These are phyloP conservation scores for Amia ocellicauda DNA, from an alignment of 2,113 vertebrate species.

Conservation along the genomic window DNA sequence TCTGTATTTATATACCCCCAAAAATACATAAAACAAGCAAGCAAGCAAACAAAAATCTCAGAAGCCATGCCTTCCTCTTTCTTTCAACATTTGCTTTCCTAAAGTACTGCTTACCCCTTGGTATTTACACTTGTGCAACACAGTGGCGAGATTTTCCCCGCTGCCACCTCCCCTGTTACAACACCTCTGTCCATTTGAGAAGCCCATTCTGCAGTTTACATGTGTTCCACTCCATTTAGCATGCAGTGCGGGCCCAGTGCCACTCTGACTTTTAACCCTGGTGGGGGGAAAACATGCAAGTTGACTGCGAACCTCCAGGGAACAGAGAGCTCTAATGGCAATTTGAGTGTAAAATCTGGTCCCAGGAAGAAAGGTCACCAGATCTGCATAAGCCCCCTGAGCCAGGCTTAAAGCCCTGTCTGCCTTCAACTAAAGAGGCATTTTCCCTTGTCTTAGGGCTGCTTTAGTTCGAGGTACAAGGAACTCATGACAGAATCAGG, in stretches of 20 bases:
- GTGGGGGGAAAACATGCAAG: slow-evolving; percentile 58
- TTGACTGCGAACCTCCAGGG: slow-evolving; percentile 71
- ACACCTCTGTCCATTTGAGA: slow-evolving; percentile 29
- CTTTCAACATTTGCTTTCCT: not conserved
- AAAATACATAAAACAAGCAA: too few relatives aligned
- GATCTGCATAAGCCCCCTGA: slow-evolving; percentile 90
- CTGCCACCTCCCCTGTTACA: slow-evolving; percentile 27
- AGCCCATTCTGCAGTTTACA: slow-evolving; percentile 57
- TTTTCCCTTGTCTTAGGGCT: slow-evolving; percentile 67
- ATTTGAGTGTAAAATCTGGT: slow-evolving; percentile 95
- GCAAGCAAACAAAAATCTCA: too few relatives aligned
- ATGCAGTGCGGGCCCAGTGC: slow-evolving; percentile 73
- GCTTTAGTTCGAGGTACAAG: slow-evolving; percentile 73
- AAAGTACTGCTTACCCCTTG: not conserved
- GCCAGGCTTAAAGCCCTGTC: slow-evolving; percentile 80
- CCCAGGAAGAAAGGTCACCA: slow-evolving; percentile 91
- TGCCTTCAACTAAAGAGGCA: slow-evolving; percentile 70
- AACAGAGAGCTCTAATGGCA: slow-evolving; percentile 79
- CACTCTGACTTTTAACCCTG: slow-evolving; percentile 81
- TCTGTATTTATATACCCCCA: too few relatives aligned
- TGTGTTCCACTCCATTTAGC: slow-evolving; percentile 67
- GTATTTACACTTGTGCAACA: not conserved
- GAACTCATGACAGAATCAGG: slow-evolving; percentile 63
- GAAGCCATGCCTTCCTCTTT: not conserved
- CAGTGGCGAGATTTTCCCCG: slow-evolving; percentile 17